Percentiles rank a stretch among this genome's conserved stretches.
Conservation (phyloP, 2,888 invertebrate genomes). For the Drosophila sordidapex region DNA sequence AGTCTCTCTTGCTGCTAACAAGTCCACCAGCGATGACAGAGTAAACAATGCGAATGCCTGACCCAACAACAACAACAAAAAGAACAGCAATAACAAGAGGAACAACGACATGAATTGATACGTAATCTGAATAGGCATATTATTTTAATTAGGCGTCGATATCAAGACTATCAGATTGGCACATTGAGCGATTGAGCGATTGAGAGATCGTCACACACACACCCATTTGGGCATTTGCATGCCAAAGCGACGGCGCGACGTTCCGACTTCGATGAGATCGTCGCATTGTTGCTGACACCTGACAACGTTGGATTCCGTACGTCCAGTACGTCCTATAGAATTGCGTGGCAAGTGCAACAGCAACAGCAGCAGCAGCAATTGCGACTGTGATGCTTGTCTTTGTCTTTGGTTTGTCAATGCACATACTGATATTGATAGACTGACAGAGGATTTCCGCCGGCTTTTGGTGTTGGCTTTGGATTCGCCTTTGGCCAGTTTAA, state of each 20-base stretch:
- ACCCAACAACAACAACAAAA: background rate
- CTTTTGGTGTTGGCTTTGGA: conserved; percentile 39
- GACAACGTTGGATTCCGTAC: conserved; percentile 57
- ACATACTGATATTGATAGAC: conserved; percentile 66
- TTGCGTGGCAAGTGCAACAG: conserved; percentile 75
- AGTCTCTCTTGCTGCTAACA: conserved; percentile 17
- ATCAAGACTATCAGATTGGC: conserved; percentile 75
- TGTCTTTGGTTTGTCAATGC: conserved; percentile 56
- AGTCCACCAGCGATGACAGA: conserved; percentile 29
- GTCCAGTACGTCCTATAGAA: conserved; percentile 43
- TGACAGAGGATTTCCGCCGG: conserved; percentile 77
- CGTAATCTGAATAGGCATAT: conserved; percentile 77
- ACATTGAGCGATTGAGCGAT: conserved; percentile 69
- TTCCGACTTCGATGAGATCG: conserved; percentile 55
- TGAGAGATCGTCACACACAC: conserved; percentile 61
- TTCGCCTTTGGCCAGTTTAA: conserved; percentile 23
- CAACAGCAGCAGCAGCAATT: conserved; percentile 21
- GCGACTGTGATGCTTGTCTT: conserved; percentile 61
- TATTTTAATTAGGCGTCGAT: conserved; percentile 78
- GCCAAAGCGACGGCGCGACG: conserved; percentile 47
- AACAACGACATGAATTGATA: conserved; percentile 60
- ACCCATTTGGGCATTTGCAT: conserved; percentile 66
- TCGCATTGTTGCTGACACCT: conserved; percentile 75
- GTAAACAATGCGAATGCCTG: conserved; percentile 37
- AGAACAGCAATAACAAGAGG: background rate